These are phyloP conservation scores for Drosophila percnosoma DNA, from an alignment of 2,888 invertebrate genomes.

Conservation along the genomic window DNA sequence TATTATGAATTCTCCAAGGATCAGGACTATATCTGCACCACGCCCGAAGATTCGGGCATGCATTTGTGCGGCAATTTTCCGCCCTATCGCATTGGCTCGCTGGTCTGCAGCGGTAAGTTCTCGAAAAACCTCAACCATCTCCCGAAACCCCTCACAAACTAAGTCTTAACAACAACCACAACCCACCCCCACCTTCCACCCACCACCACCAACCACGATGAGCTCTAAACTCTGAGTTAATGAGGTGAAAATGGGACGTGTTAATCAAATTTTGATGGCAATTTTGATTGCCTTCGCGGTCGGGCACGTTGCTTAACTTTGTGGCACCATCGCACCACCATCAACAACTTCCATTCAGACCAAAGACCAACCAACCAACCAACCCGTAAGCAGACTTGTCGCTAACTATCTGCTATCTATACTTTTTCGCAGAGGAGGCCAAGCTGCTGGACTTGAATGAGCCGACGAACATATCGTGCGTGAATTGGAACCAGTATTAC, in stretches of 20 bases:
- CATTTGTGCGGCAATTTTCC: conserved; percentile 94
- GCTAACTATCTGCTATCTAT: background rate
- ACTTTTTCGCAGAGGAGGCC: conserved; percentile 74
- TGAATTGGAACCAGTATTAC: conserved; percentile 99
- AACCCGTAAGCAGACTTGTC: background rate
- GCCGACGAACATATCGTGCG: conserved; percentile 92
- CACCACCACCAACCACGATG: background rate
- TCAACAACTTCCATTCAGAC: background rate
- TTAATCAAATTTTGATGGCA: conserved; percentile 77
- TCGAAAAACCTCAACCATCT: background rate
- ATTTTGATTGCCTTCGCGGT: conserved; percentile 70
- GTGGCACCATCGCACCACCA: conserved; percentile 8
- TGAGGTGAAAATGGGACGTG: conserved; percentile 73
- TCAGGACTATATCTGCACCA: conserved; percentile 98
- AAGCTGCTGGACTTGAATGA: conserved; percentile 86
- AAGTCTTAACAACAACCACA: background rate
- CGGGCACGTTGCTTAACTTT: conserved; percentile 45
- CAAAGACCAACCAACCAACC: too few species aligned
- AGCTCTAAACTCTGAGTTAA: conserved; percentile 45
- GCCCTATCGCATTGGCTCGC: conserved; percentile 90
- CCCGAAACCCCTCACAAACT: background rate
- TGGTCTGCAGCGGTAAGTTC: conserved; percentile 90
- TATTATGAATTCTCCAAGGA: conserved; percentile 95
- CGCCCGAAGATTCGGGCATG: conserved; percentile 97
- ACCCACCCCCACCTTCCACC: too few species aligned